These are phyloP conservation scores for Vanessa cardui DNA, from an alignment of 2,888 invertebrate genomes.

Conservation along the genomic window DNA sequence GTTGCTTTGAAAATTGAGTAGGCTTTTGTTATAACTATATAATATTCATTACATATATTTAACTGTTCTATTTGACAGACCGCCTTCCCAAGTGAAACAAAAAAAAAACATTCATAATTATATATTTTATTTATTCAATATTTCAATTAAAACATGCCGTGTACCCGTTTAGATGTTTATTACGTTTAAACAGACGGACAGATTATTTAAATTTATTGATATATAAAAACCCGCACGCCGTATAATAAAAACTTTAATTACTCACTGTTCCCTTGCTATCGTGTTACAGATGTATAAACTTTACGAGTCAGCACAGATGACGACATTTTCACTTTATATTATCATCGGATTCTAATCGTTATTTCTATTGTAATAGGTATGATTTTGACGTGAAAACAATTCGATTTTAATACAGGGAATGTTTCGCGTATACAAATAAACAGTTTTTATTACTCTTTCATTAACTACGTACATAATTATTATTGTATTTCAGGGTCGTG, in stretches of 20 bases:
- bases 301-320: slow-evolving; percentile 16
- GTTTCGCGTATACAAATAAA: slow-evolving; percentile 43
- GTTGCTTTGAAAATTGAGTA: too few relatives aligned
- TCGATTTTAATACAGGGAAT: background rate
- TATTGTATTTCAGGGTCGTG: slow-evolving; percentile 43
- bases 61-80: too few relatives aligned
- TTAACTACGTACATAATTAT: slow-evolving; percentile 49
- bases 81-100: too few relatives aligned
- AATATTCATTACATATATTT: too few relatives aligned
- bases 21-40: too few relatives aligned
- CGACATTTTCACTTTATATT: background rate
- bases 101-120: background rate
- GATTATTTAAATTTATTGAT: slow-evolving; percentile 49
- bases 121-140: slow-evolving; percentile 8
- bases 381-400: slow-evolving; percentile 4
- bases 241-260: slow-evolving; percentile 56
- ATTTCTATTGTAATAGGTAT: background rate
- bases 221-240: slow-evolving; percentile 49
- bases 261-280: slow-evolving; percentile 50
- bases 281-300: slow-evolving; percentile 47
- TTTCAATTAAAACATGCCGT: slow-evolving; percentile 20
- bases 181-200: slow-evolving; percentile 45
- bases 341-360: slow-evolving; percentile 3
- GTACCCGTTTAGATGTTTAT: slow-evolving; percentile 41
- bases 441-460: slow-evolving; percentile 52